phyloP scores from a whole-genome alignment of 2,797 vertebrate species.

The Leucoraja ocellata region DNA sequence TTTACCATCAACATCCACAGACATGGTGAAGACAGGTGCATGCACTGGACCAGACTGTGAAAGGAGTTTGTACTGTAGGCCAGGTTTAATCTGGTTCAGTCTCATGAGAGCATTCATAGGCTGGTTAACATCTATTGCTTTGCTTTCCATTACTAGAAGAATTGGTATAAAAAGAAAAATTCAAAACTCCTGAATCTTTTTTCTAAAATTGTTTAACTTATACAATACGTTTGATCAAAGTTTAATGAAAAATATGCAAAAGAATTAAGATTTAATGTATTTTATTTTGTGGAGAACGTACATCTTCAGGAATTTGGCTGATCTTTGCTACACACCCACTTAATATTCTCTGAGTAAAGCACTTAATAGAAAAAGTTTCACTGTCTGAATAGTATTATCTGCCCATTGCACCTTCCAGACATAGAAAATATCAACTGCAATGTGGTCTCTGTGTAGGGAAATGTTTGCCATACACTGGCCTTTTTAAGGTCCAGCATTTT shows the following conservation, averaged over 20 bases:
- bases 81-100: conserved; percentile 95
- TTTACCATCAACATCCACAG: conserved; percentile 89
- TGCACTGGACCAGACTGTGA: conserved; percentile 98
- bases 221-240: neutral
- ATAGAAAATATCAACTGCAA: neutral
- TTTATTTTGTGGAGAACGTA: too few species aligned
- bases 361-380: neutral
- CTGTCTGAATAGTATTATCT: neutral
- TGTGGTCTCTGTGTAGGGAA: neutral
- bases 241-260: neutral
- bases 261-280: neutral
- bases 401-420: neutral
- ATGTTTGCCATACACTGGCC: neutral
- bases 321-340: neutral
- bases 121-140: conserved; percentile 93
- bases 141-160: conserved; percentile 83
- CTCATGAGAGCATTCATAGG: conserved; percentile 98
- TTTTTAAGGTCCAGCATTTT: neutral
- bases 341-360: neutral
- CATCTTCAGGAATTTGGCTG: neutral
- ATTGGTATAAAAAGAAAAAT: conserved; percentile 39
- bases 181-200: neutral
- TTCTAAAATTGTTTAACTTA: neutral
- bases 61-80: conserved; percentile 94
- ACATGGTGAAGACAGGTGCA: conserved; percentile 97